A percentile compares a stretch with the other conserved stretches of the same genome.
These are phyloP conservation scores for Nycticryphes semicollaris DNA, from an alignment of 2,113 vertebrate species.

Conservation along the genomic window DNA sequence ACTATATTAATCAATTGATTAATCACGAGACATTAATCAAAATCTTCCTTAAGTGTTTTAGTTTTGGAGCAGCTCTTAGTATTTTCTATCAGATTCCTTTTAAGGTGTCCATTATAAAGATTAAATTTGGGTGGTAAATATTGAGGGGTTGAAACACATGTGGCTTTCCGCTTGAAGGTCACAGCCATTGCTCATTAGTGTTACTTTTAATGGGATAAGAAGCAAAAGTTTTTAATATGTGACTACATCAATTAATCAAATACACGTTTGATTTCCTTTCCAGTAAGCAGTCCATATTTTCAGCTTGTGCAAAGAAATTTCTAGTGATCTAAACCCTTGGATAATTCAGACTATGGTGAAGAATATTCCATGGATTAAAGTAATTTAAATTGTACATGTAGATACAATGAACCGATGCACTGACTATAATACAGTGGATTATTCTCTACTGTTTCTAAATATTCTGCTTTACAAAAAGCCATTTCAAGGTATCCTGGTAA, in stretches of 20 bases:
- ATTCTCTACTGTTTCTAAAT: background rate
- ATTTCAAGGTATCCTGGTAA: background rate
- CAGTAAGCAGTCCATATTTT: slow-evolving; percentile 72
- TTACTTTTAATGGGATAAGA: slow-evolving; percentile 88
- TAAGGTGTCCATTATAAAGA: slow-evolving; percentile 89
- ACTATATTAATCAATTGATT: slow-evolving; percentile 99
- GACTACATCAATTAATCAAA: slow-evolving; percentile 80
- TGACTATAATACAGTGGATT: background rate
- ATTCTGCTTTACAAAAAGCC: background rate
- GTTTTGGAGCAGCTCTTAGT: slow-evolving; percentile 82
- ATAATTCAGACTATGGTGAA: background rate
- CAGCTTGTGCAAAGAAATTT: slow-evolving; percentile 52
- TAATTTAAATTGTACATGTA: background rate
- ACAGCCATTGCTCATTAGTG: slow-evolving; percentile 81
- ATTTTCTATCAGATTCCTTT: slow-evolving; percentile 88
- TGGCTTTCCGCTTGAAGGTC: slow-evolving; percentile 81
- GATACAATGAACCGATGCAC: background rate
- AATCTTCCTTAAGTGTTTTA: slow-evolving; percentile 86
- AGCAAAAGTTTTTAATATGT: slow-evolving; percentile 84
- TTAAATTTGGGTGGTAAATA: slow-evolving; percentile 87
- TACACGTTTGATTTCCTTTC: slow-evolving; percentile 72
- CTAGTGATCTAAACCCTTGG: background rate
- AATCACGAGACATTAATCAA: slow-evolving; percentile 93
- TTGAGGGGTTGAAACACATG: slow-evolving; percentile 77
- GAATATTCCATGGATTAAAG: background rate